Evolutionary conservation across 1,140 invertebrate species (phyloP), one percentile per base, ranked within the genome.

Genomic region (Anagrus nilaparvatae): DNA sequence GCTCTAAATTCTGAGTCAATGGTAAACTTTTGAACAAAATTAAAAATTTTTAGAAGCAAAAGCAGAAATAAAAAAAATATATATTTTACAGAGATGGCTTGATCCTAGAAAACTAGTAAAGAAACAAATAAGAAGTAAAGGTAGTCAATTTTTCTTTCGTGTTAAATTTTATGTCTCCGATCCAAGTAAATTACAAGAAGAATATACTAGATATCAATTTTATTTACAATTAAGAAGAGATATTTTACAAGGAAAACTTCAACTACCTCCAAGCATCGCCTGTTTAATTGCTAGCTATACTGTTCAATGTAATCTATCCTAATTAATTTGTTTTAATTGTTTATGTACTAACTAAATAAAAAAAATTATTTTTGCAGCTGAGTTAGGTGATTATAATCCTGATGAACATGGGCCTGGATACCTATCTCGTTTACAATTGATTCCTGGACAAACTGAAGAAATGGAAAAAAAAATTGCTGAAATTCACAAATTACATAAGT

Each of bases 131-230:
- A 76, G 80, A 60, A 69, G 57, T 60, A 69, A 67, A 72, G 71
- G 69, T 46, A 70, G 71, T 13, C 65, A 77, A 45, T 76, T 87
- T 43, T 84, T 80, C 58, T 87, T 89, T 58, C 69, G 78, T 53
- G 83, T 89, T 0, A 88, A 87, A 65, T 98, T 98, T 75, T 99
- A 93, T 71, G 92, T 96, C 17, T 87, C 87, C 30, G 93, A 99
- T 71, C 95, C 95, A 27, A 90, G 90, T 60, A 88, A 92, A 61
- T 71, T 98, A 30, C 81, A 90, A 54, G 95, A 99, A 62, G 93
- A 98, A 69, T 97, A 92, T 62, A 97, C 95, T 6, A 78, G 92
- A 65, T 95, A 89, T 69, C 87, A 96, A 53, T 90, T 96, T 65
- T 97, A 93, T 67, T 75, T 97, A 44, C 94, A 99, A 78, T 76